These are phyloP conservation scores for Micromys minutus DNA, from an alignment of 2,113 vertebrate species.

Conservation along the genomic window DNA sequence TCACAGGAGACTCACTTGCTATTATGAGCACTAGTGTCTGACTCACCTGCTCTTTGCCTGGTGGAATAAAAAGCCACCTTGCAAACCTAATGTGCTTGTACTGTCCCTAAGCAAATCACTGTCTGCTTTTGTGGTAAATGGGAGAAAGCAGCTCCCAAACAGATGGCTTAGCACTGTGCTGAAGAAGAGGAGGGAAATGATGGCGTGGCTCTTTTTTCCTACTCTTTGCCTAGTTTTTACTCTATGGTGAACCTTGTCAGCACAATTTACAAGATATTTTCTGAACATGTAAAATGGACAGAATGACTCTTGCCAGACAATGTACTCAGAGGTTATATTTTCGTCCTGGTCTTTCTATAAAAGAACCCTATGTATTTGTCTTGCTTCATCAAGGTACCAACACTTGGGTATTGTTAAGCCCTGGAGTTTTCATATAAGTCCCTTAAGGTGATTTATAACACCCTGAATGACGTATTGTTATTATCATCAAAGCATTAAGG, in stretches of 20 bases:
- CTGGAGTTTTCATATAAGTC: constrained; percentile 74
- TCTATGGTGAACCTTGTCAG: constrained; percentile 29
- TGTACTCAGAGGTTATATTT: constrained; percentile 71
- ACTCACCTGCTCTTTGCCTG: constrained; percentile 70
- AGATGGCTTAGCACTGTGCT: constrained; percentile 61
- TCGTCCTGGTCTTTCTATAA: constrained; percentile 77
- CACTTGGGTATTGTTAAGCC: constrained; percentile 82
- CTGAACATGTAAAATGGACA: constrained; percentile 49
- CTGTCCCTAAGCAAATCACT: constrained; percentile 65
- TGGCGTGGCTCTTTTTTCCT: constrained; percentile 56
- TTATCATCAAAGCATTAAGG: constrained; percentile 81
- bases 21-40: constrained; percentile 75
- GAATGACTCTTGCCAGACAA: constrained; percentile 64
- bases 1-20: constrained; percentile 74
- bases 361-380: constrained; percentile 80
- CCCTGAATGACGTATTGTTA: constrained; percentile 88
- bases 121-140: constrained; percentile 72
- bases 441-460: constrained; percentile 84
- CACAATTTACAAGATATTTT: constrained; percentile 62
- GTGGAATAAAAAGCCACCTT: constrained; percentile 76
- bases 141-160: constrained; percentile 73
- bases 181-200: constrained; percentile 11
- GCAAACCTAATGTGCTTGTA: constrained; percentile 60
- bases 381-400: constrained; percentile 79
- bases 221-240: neutral